A percentile compares a stretch with the other conserved stretches of the same genome.
These are phyloP conservation scores for Liasis olivaceus DNA, from an alignment of 2,797 vertebrate genomes.

Conservation along the genomic window DNA sequence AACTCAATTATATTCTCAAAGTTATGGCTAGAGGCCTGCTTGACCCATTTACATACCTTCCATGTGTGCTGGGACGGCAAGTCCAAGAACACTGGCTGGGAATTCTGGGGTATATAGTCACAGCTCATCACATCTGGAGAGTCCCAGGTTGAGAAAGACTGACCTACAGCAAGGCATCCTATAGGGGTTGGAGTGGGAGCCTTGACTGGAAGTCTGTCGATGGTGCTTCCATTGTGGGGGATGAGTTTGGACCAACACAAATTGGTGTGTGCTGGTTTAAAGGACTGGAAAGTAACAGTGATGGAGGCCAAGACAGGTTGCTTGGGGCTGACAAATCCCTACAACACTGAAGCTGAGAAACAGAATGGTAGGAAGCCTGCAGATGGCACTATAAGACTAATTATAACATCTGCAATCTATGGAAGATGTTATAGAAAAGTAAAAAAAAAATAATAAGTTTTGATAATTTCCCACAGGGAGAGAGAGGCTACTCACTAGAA, in stretches of 20 bases:
- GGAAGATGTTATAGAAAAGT: not conserved
- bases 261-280: not conserved
- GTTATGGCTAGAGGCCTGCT: not conserved
- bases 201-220: not conserved
- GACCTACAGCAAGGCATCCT: not conserved
- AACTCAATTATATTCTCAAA: not conserved
- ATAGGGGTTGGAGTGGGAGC: not conserved
- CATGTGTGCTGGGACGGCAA: not conserved
- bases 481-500: not conserved
- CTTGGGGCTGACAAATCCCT: not conserved
- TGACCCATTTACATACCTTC: not conserved
- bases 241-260: not conserved
- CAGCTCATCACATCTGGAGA: not conserved
- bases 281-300: not conserved
- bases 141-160: not conserved
- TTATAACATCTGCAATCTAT: not conserved
- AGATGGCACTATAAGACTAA: conserved; percentile 13
- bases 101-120: not conserved
- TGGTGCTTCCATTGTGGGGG: not conserved
- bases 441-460: not conserved
- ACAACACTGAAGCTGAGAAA: not conserved
- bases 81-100: not conserved
- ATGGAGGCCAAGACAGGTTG: not conserved
- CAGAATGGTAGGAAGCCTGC: not conserved
- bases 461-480: not conserved